A percentile compares a stretch with the other conserved stretches of the same genome.
Evolutionary conservation across 2,113 vertebrate genomes (phyloP).

Genomic region (Pycnonotus jocosus): DNA sequence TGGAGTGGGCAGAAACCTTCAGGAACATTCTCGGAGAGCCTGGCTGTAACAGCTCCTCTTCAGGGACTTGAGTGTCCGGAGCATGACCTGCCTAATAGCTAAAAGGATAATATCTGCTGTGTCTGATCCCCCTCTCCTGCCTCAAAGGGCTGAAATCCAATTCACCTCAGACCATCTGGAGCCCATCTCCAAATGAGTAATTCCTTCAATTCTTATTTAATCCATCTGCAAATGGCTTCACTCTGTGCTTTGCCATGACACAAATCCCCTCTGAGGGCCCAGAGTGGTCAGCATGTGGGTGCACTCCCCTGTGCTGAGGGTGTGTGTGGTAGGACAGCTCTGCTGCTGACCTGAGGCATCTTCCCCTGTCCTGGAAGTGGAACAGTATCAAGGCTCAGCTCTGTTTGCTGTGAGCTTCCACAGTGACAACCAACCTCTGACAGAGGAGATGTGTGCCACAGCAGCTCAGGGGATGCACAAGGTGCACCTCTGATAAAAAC

Average conservation of each 20-base stretch:
- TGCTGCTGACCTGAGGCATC: background rate
- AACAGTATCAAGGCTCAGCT: background rate
- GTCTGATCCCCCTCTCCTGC: background rate
- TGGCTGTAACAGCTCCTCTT: background rate
- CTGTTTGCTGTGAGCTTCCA: background rate
- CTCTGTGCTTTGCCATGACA: background rate
- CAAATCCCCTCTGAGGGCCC: background rate
- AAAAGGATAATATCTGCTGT: background rate
- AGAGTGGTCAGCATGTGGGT: background rate
- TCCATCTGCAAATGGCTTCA: background rate
- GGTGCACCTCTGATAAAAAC: background rate
- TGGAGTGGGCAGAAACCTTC: background rate
- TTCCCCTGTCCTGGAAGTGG: background rate
- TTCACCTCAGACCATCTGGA: background rate
- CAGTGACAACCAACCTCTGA: background rate
- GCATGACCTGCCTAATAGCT: background rate
- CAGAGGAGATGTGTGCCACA: background rate
- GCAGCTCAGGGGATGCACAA: background rate
- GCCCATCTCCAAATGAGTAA: background rate
- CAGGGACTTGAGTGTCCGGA: rapidly evolving
- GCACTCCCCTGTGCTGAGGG: background rate
- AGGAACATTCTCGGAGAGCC: rapidly evolving
- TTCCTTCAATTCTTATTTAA: background rate
- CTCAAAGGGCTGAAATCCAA: background rate
- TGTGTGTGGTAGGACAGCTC: background rate